Evolutionary conservation across 2,113 vertebrate genomes (phyloP), one percentile per base, ranked within the genome.

Genomic region (Myrmophylax atrothorax): DNA sequence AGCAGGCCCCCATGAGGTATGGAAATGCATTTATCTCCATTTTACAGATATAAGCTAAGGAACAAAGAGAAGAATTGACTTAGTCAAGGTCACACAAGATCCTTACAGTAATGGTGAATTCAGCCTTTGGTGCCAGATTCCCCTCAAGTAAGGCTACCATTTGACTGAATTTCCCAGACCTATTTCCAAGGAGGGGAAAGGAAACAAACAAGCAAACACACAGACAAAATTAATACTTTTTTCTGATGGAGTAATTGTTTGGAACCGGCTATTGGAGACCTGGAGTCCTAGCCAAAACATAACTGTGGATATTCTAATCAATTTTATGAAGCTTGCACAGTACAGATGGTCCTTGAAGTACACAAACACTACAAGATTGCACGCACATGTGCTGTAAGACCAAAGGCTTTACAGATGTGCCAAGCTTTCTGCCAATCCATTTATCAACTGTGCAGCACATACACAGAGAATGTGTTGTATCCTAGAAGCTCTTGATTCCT

Each of bases 11-110:
- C 75, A 50, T 84, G 92, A 92, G 94, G 92, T 93, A 94, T 95
- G 94, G 87, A 96, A 96, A 96, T 96, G 26, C 64, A 95, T 94
- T 94, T 97, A 96, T 96, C 92, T 96, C 68, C 37, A 81, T 94
- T 96, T 94, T 93, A 95, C 94, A 97, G 93, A 94, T 88, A 90
- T 87, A 90, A 86, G 90, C 84, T 91, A 60, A 90, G 42, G 63
- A 89, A 93, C 82, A 94, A 94, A 96, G 38, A 94, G 66, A 89
- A 91, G 66, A 86, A 95, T n/a, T 96, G 59, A 88, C 84, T 95
- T 93, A 73, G 29, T 88, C 87, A 96, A 96, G 90, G 94, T 93
- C 87, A 85, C 19, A 63, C 18, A 47, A 85, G 90, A 94, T 90
- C 35, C 50, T 86, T 76, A 59, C 31, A 80, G 78, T 67, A 91